Conservation (phyloP, 2,888 invertebrate species). For the Cecidostiba fungosa region DNA sequence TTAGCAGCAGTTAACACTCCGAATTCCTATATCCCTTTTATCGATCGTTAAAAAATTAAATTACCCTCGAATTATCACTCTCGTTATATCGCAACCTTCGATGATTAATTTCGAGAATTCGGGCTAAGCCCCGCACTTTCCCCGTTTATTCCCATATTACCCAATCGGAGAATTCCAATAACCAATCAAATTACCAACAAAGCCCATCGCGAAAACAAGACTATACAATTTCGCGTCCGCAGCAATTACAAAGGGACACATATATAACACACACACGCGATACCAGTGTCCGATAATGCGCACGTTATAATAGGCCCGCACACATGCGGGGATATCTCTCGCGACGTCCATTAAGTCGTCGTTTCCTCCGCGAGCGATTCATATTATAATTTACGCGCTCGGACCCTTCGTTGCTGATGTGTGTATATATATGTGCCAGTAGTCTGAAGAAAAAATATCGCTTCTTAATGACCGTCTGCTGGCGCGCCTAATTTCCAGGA, state of each 20-base stretch:
- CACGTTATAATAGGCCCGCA: conserved; percentile 43
- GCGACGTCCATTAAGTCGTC: conserved; percentile 52
- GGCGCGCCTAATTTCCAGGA: conserved; percentile 30
- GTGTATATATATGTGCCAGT: neutral
- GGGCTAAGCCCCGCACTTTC: neutral
- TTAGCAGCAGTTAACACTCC: neutral
- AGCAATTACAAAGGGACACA: neutral
- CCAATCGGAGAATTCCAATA: neutral
- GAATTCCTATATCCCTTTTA: neutral
- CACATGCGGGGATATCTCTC: conserved; percentile 27
- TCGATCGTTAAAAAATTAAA: neutral
- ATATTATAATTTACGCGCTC: conserved; percentile 36
- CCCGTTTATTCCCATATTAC: neutral
- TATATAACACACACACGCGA: neutral
- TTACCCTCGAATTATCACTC: neutral
- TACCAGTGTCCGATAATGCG: conserved; percentile 6
- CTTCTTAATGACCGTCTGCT: conserved; percentile 42
- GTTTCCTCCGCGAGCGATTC: neutral
- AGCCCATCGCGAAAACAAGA: neutral
- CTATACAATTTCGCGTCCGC: neutral
- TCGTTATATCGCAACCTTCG: neutral
- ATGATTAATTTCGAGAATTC: neutral
- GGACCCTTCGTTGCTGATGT: neutral
- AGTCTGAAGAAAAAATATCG: conserved; percentile 42
- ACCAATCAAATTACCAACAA: neutral